phyloP scores from a whole-genome alignment of 1,140 invertebrate genomes.

The Drosophila subpulchrella region DNA sequence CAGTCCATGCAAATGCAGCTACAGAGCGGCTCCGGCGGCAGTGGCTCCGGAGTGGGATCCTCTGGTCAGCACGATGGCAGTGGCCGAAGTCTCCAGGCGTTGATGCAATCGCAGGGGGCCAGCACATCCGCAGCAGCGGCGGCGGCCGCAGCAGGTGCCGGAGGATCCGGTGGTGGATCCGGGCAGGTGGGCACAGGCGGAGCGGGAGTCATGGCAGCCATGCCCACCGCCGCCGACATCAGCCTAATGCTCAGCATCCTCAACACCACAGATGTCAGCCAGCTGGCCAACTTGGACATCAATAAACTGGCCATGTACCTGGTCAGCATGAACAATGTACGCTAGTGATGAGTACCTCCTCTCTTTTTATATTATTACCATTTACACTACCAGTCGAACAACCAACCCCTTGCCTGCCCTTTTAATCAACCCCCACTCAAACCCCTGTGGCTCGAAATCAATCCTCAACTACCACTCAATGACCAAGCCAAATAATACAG shows the following conservation, averaged over 20 bases:
- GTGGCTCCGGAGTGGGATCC: slow-evolving; percentile 24
- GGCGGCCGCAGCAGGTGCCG: slow-evolving; percentile 61
- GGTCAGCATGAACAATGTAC: slow-evolving; percentile 87
- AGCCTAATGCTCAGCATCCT: slow-evolving; percentile 83
- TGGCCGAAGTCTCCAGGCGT: slow-evolving; percentile 67
- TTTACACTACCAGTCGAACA: slow-evolving; percentile 3
- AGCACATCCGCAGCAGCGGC: slow-evolving; percentile 72
- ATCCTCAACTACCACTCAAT: slow-evolving; percentile 22
- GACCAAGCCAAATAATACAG: slow-evolving; percentile 1
- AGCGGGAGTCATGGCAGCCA: slow-evolving; percentile 60
- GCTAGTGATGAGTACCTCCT: slow-evolving; percentile 63
- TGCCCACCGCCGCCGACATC: slow-evolving; percentile 84
- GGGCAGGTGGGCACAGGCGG: slow-evolving; percentile 33
- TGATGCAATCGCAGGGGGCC: slow-evolving; percentile 71
- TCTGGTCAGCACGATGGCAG: slow-evolving; percentile 63
- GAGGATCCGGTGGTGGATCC: slow-evolving; percentile 25
- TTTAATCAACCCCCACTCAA: slow-evolving; percentile 13
- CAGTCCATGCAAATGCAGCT: slow-evolving; percentile 84
- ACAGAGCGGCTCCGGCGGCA: slow-evolving; percentile 64
- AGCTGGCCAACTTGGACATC: slow-evolving; percentile 87
- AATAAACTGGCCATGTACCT: slow-evolving; percentile 91
- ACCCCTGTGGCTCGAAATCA: slow-evolving; percentile 8
- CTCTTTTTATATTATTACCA: slow-evolving; percentile 21
- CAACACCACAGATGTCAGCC: slow-evolving; percentile 85
- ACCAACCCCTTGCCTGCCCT: slow-evolving; percentile 22